phyloP scores from a whole-genome alignment of 2,797 vertebrate genomes.

The Enteromius anoplus region DNA sequence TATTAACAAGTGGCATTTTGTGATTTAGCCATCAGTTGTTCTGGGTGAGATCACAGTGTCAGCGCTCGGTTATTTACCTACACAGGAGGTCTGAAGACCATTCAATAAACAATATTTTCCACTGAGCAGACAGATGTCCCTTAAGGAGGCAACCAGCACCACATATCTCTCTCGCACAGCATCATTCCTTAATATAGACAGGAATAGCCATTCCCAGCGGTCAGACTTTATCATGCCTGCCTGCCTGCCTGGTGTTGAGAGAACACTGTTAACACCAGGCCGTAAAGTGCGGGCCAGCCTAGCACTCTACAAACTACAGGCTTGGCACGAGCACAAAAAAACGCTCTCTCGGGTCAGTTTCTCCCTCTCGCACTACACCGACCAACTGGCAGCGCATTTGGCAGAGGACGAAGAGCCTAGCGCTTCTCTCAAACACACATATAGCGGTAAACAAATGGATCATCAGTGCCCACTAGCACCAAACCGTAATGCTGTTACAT shows the following conservation, averaged over 20 bases:
- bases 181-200: constrained; percentile 17
- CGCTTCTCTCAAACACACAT: not conserved
- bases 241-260: constrained; percentile 39
- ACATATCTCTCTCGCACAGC: constrained; percentile 40
- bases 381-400: constrained; percentile 42
- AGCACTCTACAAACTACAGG: constrained; percentile 15
- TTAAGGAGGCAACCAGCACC: constrained; percentile 15
- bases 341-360: constrained; percentile 40
- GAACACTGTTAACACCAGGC: constrained; percentile 38
- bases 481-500: constrained; percentile 57
- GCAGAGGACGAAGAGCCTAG: constrained; percentile 12
- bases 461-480: constrained; percentile 53
- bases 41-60: not conserved
- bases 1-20: constrained; percentile 27
- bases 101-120: constrained; percentile 39
- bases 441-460: constrained; percentile 31
- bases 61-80: constrained; percentile 6
- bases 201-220: constrained; percentile 27
- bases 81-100: constrained; percentile 25
- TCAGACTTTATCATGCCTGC: constrained; percentile 37
- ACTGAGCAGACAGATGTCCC: constrained; percentile 19
- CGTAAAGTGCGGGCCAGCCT: constrained; percentile 21
- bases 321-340: constrained; percentile 36
- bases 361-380: constrained; percentile 5
- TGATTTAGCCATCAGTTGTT: constrained; percentile 15